Base-by-base conservation (phyloP, 2,888 invertebrate species). In the Liodrosophila aerea region DNA sequence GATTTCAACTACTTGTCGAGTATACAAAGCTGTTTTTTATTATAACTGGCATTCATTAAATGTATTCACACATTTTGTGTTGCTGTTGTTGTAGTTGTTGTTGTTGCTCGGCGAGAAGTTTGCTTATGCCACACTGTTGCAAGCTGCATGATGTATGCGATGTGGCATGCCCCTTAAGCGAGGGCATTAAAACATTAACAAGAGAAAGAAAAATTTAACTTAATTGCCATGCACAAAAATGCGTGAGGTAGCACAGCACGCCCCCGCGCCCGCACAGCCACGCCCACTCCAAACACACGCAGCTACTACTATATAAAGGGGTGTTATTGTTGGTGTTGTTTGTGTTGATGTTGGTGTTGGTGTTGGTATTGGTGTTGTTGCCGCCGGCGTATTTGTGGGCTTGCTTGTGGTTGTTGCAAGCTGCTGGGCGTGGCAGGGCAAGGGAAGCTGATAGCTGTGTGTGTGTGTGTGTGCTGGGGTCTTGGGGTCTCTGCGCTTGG, bases 151-250 rank as follows among this genome's bases (percentile, higher is more conserved):
- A 62, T 50, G 56, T 61, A 58, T 69, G 70, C 46, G 36, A 29
- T 36, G 39, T 22, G 56, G 33, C 54, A 29, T 33, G 41, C 30
- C 27, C 65, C 27, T 8, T 9, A 16, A 18, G 51, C 49, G 39
- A 60, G 64, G 57, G 73, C 58, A 73, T 64, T 51, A 50, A 64
- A 72, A 71, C 80, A 81, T 73, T 80, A 81, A 81, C 75, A 80
- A 76, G 81, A 69, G 67, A 67, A 66, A 71, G 73, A 77, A 77
- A 78, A 76, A 76, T 82, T 73, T 82, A 78, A 78, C 78, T 78
- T 78, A 78, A 78, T 78, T 78, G 78, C 78, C 78, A 78, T 73
- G 59, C 71, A 59, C 54, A 80, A 61, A 73, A 73, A 73, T 64
- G 69, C 73, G 72, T 72, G 52, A 62, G 73, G 73, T 59, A 54